phyloP scores from a whole-genome alignment of 2,888 invertebrate species.

The Parnassius apollo region DNA sequence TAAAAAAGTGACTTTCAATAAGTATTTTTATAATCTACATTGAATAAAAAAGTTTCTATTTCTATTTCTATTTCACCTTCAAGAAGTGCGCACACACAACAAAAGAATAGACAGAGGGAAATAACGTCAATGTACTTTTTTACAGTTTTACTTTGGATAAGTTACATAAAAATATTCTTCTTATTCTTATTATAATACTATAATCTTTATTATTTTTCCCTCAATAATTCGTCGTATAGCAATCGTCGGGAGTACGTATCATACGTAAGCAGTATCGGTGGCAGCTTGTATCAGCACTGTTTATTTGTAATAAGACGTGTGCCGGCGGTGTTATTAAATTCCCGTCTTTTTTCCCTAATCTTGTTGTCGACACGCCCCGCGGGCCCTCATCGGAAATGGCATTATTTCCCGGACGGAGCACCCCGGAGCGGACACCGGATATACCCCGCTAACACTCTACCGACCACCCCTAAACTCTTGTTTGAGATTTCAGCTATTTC shows the following conservation, averaged over 20 bases:
- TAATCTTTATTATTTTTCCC: no score
- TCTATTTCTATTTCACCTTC: no score
- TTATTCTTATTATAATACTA: no score
- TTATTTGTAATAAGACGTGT: conserved; percentile 56
- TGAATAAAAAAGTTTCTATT: no score
- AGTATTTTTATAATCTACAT: no score
- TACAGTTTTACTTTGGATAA: no score
- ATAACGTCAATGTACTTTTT: no score
- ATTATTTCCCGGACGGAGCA: conserved; percentile 57
- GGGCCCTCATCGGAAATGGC: conserved; percentile 74
- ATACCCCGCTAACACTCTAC: conserved; percentile 39
- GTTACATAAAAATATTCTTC: no score
- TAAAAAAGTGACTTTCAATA: no score
- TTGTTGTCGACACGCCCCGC: conserved; percentile 65
- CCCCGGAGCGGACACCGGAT: conserved; percentile 64
- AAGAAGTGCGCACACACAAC: no score
- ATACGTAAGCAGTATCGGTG: neutral
- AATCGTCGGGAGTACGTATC: neutral
- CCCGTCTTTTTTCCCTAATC: conserved; percentile 67
- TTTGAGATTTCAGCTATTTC: conserved; percentile 54
- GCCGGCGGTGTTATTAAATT: conserved; percentile 69
- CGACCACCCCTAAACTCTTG: conserved; percentile 49
- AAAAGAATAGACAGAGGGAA: no score
- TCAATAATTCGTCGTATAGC: neutral
- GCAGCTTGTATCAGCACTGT: conserved; percentile 32